Evolutionary conservation across 1,140 invertebrate species (phyloP).

Genomic region (Platyscapa corneri): DNA sequence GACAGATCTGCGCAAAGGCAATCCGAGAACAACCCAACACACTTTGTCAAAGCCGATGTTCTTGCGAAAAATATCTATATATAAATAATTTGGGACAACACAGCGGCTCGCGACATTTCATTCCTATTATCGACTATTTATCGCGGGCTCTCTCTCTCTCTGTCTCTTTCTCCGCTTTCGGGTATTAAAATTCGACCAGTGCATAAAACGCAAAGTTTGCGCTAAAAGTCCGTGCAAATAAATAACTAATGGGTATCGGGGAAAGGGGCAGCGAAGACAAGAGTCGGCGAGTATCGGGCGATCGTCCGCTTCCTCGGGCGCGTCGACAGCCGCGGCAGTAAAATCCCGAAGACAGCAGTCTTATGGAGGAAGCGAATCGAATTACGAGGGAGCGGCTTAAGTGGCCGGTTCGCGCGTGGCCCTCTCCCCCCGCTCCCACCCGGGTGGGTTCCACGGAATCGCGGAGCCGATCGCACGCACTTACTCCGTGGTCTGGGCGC

Average conservation of each 20-base stretch:
- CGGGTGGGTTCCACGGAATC: background rate
- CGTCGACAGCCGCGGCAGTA: background rate
- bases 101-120: too few relatives aligned
- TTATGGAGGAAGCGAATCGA: background rate
- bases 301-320: background rate
- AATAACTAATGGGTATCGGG: background rate
- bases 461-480: conserved; percentile 67
- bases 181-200: background rate
- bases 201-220: background rate
- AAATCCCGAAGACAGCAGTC: background rate
- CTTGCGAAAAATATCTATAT: background rate
- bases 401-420: background rate
- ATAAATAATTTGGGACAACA: too few relatives aligned
- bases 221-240: background rate
- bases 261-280: background rate
- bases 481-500: conserved; percentile 62
- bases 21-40: too few relatives aligned
- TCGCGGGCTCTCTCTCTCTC: too few relatives aligned
- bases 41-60: background rate
- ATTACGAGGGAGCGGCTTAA: conserved; percentile 30
- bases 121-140: background rate
- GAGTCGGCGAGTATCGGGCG: background rate
- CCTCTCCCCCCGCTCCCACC: background rate
- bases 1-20: too few relatives aligned
- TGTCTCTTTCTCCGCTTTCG: background rate